Evolutionary conservation across 92 coral and sea anemone species (phyloP), one percentile per base, ranked within the genome.

Genomic region (Zoanthus gigantus): DNA sequence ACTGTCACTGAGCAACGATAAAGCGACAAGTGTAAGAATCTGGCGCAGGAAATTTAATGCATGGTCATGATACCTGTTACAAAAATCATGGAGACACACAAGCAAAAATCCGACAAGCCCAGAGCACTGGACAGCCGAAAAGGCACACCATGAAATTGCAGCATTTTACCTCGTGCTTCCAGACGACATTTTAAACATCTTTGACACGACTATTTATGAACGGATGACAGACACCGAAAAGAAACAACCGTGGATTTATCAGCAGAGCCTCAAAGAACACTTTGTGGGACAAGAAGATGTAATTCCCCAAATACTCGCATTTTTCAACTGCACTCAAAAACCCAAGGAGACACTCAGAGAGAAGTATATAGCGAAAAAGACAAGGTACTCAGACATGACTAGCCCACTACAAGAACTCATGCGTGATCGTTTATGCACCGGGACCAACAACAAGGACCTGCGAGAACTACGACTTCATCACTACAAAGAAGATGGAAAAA

Each of bases 381-480:
- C 23, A 23, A 23, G 23, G 23, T 23, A 23, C 23, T 23, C 23
- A 23, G 23, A 23, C 23, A 23, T 23, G 74, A 71, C 74, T 71
- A n/a, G 23, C 15, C 47, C 67, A 47, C 48, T 73, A 17, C 67
- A 74, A 3, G 16, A 14, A 65, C 66, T 54, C 72, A 44, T 66
- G 77, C 58, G 77, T 67, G 86, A 82, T 45, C 74, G 86, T 28
- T n/a, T 63, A 65, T 32, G 76, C 61, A 67, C 86, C 31, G 86
- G 76, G 13, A 76, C 67, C 76, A 48, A 34, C 58, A 82, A 82
- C 34, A 65, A 82, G 63, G 74, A 82, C 44, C 23, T 82, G 54
- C 45, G 86, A 82, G 63, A 82, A 82, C 76, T 82, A 47, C 86
- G 66, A 71, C 86, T 82, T 82, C 63, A 68, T 56, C 86, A 82